Evolutionary conservation across 2,797 vertebrate genomes (phyloP).

Genomic region (Chelon labrosus): DNA sequence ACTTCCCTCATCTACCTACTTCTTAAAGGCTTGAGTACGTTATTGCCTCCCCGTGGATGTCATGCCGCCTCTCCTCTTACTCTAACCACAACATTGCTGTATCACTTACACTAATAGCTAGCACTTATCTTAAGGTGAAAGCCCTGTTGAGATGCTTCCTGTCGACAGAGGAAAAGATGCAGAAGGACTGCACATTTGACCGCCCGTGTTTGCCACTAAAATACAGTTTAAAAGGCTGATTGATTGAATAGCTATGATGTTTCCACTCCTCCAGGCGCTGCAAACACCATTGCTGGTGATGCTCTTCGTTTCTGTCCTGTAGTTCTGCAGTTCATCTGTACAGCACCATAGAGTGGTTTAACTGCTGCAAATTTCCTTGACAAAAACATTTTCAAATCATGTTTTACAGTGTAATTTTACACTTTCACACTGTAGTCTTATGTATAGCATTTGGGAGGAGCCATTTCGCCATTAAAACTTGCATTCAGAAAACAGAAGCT

Average conservation of each 20-base stretch:
- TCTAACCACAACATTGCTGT: slow-evolving; percentile 67
- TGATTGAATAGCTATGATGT: slow-evolving; percentile 34
- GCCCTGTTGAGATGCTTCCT: slow-evolving; percentile 45
- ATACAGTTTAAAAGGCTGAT: slow-evolving; percentile 5
- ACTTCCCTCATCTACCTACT: slow-evolving; percentile 10
- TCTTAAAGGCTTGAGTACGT: slow-evolving; percentile 26
- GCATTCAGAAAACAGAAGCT: no score
- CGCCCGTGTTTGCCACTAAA: slow-evolving; percentile 12
- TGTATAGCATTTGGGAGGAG: no score
- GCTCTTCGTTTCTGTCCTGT: slow-evolving; percentile 7
- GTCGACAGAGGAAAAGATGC: slow-evolving; percentile 15
- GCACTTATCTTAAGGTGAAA: slow-evolving; percentile 64
- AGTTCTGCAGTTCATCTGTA: background rate
- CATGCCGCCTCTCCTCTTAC: slow-evolving; percentile 20
- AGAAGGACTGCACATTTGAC: background rate
- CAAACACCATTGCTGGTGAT: background rate
- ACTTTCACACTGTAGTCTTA: no score
- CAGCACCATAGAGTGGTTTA: background rate
- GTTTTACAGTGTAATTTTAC: no score
- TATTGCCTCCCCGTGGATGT: slow-evolving; percentile 6
- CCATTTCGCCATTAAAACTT: no score
- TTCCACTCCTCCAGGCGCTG: background rate
- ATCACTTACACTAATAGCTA: slow-evolving; percentile 73
- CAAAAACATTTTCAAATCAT: no score
- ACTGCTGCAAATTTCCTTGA: no score